Evolutionary conservation across 2,888 invertebrate species (phyloP).

Genomic region (Conchocele bisecta): DNA sequence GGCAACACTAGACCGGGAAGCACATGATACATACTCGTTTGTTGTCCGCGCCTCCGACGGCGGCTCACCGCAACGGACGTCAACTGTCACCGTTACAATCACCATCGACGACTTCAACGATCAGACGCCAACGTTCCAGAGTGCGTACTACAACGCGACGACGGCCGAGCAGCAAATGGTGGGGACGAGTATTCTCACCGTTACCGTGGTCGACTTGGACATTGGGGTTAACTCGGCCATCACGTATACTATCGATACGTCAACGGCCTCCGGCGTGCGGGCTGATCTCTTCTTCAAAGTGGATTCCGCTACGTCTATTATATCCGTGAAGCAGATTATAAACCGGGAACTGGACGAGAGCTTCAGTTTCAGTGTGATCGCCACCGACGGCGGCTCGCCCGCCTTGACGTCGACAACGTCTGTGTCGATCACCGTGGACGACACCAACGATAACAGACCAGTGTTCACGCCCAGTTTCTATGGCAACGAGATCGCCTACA

Average conservation of each 20-base stretch:
- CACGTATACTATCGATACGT: slow-evolving; percentile 63
- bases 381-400: slow-evolving; percentile 94
- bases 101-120: slow-evolving; percentile 74
- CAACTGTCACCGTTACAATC: slow-evolving; percentile 66
- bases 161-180: slow-evolving; percentile 64
- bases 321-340: slow-evolving; percentile 62
- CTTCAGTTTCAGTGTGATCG: slow-evolving; percentile 86
- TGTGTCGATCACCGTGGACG: slow-evolving; percentile 65
- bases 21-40: slow-evolving; percentile 55
- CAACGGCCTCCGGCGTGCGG: slow-evolving; percentile 48
- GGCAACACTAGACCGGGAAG: slow-evolving; percentile 65
- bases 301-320: slow-evolving; percentile 52
- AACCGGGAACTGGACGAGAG: slow-evolving; percentile 66
- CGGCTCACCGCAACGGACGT: slow-evolving; percentile 60
- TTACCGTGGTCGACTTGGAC: slow-evolving; percentile 68
- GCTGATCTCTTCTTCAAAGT: slow-evolving; percentile 60
- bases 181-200: slow-evolving; percentile 62
- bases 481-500: slow-evolving; percentile 72
- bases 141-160: slow-evolving; percentile 53
- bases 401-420: slow-evolving; percentile 93
- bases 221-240: slow-evolving; percentile 66
- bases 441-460: slow-evolving; percentile 73
- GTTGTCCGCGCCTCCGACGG: slow-evolving; percentile 65
- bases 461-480: slow-evolving; percentile 66
- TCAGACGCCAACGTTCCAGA: slow-evolving; percentile 69